Evolutionary conservation across 2,797 vertebrate genomes (phyloP), one percentile per base, ranked within the genome.

Genomic region (Dipus sagitta): DNA sequence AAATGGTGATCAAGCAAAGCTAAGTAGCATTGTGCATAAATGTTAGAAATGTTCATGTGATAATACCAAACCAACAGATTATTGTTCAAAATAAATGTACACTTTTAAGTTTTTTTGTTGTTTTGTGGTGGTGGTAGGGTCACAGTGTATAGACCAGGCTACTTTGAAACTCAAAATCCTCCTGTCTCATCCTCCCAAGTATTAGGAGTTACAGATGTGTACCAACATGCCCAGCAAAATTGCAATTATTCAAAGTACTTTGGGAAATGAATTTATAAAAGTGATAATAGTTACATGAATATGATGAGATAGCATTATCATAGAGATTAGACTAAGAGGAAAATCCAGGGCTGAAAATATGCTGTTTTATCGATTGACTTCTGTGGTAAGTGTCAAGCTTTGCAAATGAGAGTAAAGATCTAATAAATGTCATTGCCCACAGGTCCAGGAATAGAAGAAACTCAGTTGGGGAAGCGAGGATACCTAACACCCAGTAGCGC

Each of bases 401-500:
- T 77, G 30, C 38, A 60, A 32, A 68, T 68, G 17, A 30, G 11
- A 15, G 79, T 26, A 77, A 71, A 58, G 28, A 86, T 65, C 28
- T 68, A 28, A 28, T 93, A 30, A 75, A 26, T 87, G 12, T 14
- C 54, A 58, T 58, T 58, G 24, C 38, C 70, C 3, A 72, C 3
- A 17, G 32, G 28, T 90, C 84, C 96, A 98, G 98, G 62, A 91
- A 77, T 98, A 83, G 98, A 98, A 8, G 98, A 98, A 30, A 74
- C 96, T 3, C 96, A 98, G 83, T 79, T 98, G 90, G 98, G 98
- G 60, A 99, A 98, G 95, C 98, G 98, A 97, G 98, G 99, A 10
- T 99, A 99, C 96, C 91, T 99, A 96, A 99, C 99, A 0, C 99
- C 99, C 0, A 98, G 96, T 91, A 99, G 98, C 1, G 98, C 99